Base-by-base conservation (phyloP, 2,888 invertebrate genomes). In the Limnephilus rhombicus region DNA sequence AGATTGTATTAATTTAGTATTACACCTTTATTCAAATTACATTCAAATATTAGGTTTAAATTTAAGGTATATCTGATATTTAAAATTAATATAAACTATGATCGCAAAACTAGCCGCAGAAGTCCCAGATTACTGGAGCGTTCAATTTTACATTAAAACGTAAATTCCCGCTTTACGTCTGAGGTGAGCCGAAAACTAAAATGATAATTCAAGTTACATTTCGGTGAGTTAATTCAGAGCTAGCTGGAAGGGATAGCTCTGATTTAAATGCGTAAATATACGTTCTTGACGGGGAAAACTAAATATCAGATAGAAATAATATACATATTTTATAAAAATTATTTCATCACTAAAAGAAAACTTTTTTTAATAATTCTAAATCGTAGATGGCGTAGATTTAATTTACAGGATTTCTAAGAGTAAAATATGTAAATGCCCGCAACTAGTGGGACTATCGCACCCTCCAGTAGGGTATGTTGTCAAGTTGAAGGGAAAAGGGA, bases 111-210 rank as follows among this genome's bases (percentile, higher is more conserved):
- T 29, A 45, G 24, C 68, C 41, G 49, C 85, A 49, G 31, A 18
- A 34, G 87, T 53, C 83, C 83, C 49, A 83, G 90, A 83, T 83
- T 83, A 90, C 82, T 90, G 82, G 83, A 81, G 90, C 90, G 90
- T 90, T 90, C 90, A 90, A 90, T 90, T 90, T 83, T 53, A 90
- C 90, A 90, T 90, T 90, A 90, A 90, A 90, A 90, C 90, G 90
- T 83, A 90, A 90, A 81, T 90, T 90, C 83, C 83, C 90, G 82
- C 81, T 53, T 80, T 81, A 83, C 90, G 83, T 80, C 90, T 90
- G 90, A 90, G 90, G 90, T 90, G 90, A 90, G 90, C 53, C 53
- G 90, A 81, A 53, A 90, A 90, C 90, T 90, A 81, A 81, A 90
- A 90, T 90, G 90, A 90, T 90, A 90, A 90, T 90, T 90, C 90